Conservation (phyloP, 2,888 invertebrate species). For the Eupithecia centaureata region DNA sequence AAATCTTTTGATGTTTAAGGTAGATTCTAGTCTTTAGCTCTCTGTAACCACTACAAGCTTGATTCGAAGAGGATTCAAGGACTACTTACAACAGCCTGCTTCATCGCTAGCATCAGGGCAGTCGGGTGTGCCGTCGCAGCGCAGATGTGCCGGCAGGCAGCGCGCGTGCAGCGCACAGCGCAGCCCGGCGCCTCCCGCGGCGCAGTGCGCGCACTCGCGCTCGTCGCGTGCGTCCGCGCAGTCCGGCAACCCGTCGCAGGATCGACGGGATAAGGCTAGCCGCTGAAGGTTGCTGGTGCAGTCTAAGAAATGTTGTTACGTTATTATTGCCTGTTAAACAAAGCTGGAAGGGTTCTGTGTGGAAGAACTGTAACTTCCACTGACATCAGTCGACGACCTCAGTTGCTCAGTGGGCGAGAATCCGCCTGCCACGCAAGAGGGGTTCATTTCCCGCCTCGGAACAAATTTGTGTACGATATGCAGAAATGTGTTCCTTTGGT, state of each 20-base stretch:
- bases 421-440: too few relatives aligned
- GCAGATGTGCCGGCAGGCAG: slow-evolving; percentile 88
- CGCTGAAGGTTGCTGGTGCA: slow-evolving; percentile 90
- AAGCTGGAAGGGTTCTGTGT: not conserved
- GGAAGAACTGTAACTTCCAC: not conserved
- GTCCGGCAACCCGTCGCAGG: slow-evolving; percentile 94
- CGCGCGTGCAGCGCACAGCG: slow-evolving; percentile 92
- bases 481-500: too few relatives aligned
- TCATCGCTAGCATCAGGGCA: slow-evolving; percentile 95
- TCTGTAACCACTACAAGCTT: not conserved
- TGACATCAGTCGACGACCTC: too few relatives aligned
- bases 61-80: not conserved
- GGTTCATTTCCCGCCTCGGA: too few relatives aligned
- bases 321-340: not conserved
- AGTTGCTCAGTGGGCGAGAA: too few relatives aligned
- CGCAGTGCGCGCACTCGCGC: slow-evolving; percentile 90
- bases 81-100: slow-evolving; percentile 90
- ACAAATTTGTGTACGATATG: too few relatives aligned
- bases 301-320: slow-evolving; percentile 70
- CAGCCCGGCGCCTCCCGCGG: slow-evolving; percentile 84
- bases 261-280: slow-evolving; percentile 88
- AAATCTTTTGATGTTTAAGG: too few relatives aligned
- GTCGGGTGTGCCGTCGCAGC: slow-evolving; percentile 92
- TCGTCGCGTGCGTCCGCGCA: slow-evolving; percentile 94
- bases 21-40: too few relatives aligned